Evolutionary conservation across 2,888 invertebrate genomes (phyloP), one percentile per base, ranked within the genome.

Genomic region (Erebia epiphron): DNA sequence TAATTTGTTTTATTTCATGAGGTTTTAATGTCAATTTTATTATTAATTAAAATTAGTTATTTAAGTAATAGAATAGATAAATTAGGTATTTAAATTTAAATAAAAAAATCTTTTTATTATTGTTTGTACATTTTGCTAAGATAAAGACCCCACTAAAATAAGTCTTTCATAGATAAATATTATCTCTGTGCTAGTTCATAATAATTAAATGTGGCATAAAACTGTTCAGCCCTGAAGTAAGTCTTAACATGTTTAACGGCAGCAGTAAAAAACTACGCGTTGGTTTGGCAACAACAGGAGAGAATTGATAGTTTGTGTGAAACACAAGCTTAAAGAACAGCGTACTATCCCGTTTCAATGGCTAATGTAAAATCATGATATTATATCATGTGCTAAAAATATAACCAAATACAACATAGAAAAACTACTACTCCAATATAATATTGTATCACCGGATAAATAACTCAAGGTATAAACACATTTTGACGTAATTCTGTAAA

Each of bases 261-360:
- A 46, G 68, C 64, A 63, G 56, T 75, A 73, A 74, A n/a, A 73
- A 73, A 56, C 60, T 57, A 58, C 18, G 35, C 56, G 49, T 71
- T 75, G 68, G 52, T n/a, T 52, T n/a, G 52, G 71, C 72, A 74
- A 71, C 60, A 70, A 73, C 67, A 63, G 56, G 21, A 50, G 56
- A 64, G 49, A 62, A 63, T 56, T 52, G 43, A 18, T 41, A 62
- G 52, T 35, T 60, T 67, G 60, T 62, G 60, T 60, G 60, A 77
- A 74, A 56, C 68, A 61, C 41, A 56, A 71, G 63, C 69, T 69
- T 72, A 68, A 69, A 79, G 77, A 73, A 79, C 78, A 77, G 79
- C 80, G 79, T 81, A 82, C 84, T 78, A 80, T 84, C 83, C 81
- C 82, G 81, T 78, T 79, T 76, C 70, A 73, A 68, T 70, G 71